Evolutionary conservation across 1,140 invertebrate genomes (phyloP), one percentile per base, ranked within the genome.

Genomic region (Phocides pigmalion): DNA sequence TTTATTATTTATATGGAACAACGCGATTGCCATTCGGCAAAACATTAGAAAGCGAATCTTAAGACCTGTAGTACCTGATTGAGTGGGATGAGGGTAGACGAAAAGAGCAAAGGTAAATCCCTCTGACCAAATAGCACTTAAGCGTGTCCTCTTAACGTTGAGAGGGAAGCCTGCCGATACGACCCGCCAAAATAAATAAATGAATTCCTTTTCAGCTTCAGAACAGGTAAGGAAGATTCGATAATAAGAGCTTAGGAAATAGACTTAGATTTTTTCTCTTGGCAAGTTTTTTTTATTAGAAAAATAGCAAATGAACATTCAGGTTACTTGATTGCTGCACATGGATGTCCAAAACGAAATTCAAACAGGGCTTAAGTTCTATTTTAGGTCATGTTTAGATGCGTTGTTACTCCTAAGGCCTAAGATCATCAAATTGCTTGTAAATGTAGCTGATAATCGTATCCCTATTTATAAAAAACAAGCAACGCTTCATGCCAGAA

Each of bases 101-200:
- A 83, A 84, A 82, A 82, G 82, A 84, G 82, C 82, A 85, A 81
- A 85, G 82, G 82, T 84, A 87, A 88, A 87, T 86, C 84, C 81
- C 77, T 72, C 77, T 85, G 84, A 79, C 82, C 84, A 87, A 89
- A 89, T 74, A 86, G 62, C 80, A 87, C 84, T 89, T 76, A 81
- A 89, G 82, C 72, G 75, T 81, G 84, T 83, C 80, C 83, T 86
- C 87, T 89, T 87, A 85, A 65, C 74, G 78, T 77, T 72, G 67
- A 70, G 72, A 79, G 67, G 79, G 82, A 86, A 82, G 77, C 75
- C 58, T 50, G 69, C 65, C 68, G 66, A 66, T 70, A 68, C 63
- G 68, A 66, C 70, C 69, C 72, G 66, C 68, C 68, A 82, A 76
- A 76, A 79, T 84, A 87, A 87, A 87, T 85, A 87, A 80, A 82